Conservation (phyloP, 2,888 invertebrate genomes). For the Eupithecia centaureata region DNA sequence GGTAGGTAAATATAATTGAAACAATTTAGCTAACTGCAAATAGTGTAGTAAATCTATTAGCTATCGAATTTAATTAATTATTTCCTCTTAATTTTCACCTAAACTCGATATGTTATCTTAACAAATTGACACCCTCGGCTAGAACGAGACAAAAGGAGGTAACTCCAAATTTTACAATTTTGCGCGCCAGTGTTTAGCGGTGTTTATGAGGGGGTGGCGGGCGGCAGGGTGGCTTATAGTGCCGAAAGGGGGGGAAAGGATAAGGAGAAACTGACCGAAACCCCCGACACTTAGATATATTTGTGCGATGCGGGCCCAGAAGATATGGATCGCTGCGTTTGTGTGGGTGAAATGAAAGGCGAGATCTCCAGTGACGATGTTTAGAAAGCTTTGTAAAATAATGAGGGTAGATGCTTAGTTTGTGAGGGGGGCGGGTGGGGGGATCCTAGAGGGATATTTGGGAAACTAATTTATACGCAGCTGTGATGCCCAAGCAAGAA, state of each 20-base stretch:
- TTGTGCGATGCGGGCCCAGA: conserved; percentile 68
- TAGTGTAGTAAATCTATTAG: too few species aligned
- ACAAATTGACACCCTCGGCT: conserved; percentile 71
- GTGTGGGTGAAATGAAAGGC: conserved; percentile 54
- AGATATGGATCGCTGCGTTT: conserved; percentile 67
- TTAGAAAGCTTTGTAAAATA: conserved; percentile 71
- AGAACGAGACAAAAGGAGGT: conserved; percentile 65
- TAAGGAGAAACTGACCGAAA: conserved; percentile 74
- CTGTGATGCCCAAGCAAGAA: not conserved
- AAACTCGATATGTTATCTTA: conserved; percentile 71
- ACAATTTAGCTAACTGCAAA: too few species aligned
- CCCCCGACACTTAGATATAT: conserved; percentile 79
- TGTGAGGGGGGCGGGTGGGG: conserved; percentile 44
- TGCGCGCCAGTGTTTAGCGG: conserved; percentile 74
- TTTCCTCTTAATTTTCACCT: not conserved
- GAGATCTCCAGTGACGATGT: conserved; percentile 57
- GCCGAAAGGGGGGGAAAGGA: conserved; percentile 70
- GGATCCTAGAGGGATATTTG: conserved; percentile 53
- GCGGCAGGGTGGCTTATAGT: conserved; percentile 62
- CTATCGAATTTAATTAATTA: not conserved
- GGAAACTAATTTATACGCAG: conserved; percentile 26
- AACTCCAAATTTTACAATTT: conserved; percentile 78
- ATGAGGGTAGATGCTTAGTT: conserved; percentile 62
- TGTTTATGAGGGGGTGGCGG: conserved; percentile 72
- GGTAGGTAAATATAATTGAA: too few species aligned